These are phyloP conservation scores for Haplochromis vanheusdeni DNA, from an alignment of 2,113 vertebrate species.

Conservation along the genomic window DNA sequence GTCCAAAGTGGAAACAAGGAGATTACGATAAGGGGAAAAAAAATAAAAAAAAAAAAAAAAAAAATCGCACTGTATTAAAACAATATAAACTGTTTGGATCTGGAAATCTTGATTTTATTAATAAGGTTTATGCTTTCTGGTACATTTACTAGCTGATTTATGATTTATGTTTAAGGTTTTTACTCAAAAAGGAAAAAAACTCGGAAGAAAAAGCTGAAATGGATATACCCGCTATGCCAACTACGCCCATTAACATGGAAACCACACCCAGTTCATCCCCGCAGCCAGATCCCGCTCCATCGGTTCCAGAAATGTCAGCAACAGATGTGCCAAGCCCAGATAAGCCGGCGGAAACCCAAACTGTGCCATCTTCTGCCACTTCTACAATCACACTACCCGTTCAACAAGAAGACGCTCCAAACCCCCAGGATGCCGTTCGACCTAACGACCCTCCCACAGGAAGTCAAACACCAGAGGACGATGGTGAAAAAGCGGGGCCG, in stretches of 20 bases:
- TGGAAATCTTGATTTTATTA: background rate
- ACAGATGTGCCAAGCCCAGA: background rate
- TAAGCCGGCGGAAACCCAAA: background rate
- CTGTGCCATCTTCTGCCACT: background rate
- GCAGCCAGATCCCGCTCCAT: background rate
- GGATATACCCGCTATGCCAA: background rate
- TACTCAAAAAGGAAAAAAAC: conserved; percentile 55
- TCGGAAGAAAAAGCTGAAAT: background rate
- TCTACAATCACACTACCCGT: background rate
- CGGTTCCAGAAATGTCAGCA: background rate
- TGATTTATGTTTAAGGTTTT: conserved; percentile 50
- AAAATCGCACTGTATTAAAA: background rate
- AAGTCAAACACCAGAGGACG: background rate
- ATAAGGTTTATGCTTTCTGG: background rate
- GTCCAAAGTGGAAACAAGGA: no score
- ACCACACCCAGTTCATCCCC: background rate
- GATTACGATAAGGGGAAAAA: no score
- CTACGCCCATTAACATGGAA: conserved; percentile 10
- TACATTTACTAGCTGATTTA: background rate
- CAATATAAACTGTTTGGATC: background rate
- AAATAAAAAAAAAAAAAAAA: no score
- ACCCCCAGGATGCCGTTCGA: conserved; percentile 6
- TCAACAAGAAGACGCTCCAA: background rate
- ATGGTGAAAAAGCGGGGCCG: conserved; percentile 55
- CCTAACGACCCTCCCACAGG: conserved; percentile 8